Evolutionary conservation across 1,140 invertebrate species (phyloP).

Genomic region (Acromyrmex heyeri): DNA sequence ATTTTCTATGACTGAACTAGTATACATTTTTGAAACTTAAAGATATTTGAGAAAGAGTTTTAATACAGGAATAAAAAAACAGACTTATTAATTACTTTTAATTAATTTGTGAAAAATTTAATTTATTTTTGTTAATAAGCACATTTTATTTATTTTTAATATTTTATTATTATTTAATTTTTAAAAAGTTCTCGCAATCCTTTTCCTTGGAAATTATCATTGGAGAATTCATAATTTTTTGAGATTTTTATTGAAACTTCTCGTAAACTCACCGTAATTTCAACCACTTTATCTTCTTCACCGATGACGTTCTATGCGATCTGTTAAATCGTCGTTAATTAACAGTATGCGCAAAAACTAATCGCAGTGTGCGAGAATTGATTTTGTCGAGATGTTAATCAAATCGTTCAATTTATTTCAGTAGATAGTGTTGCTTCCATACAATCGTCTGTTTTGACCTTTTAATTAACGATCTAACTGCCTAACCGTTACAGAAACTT

Average conservation of each 20-base stretch:
- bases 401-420: slow-evolving; percentile 15
- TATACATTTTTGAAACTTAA: too few species aligned
- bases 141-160: neutral
- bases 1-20: too few species aligned
- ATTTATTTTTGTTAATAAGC: neutral
- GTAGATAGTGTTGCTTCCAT: slow-evolving; percentile 16
- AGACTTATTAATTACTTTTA: neutral
- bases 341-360: slow-evolving; percentile 11
- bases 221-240: neutral
- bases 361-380: slow-evolving; percentile 37
- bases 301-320: neutral
- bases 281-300: slow-evolving; percentile 1
- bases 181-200: neutral
- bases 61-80: too few species aligned
- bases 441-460: slow-evolving; percentile 46
- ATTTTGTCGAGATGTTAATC: slow-evolving; percentile 39
- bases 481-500: slow-evolving; percentile 67
- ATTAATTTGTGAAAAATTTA: neutral
- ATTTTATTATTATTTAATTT: neutral
- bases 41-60: too few species aligned
- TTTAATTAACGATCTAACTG: slow-evolving; percentile 64
- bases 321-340: slow-evolving; percentile 38
- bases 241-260: neutral
- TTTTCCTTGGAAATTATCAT: neutral
- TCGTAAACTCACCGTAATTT: slow-evolving; percentile 45